Base-by-base conservation (phyloP, 2,888 invertebrate species). In the Andrena haemorrhoa region DNA sequence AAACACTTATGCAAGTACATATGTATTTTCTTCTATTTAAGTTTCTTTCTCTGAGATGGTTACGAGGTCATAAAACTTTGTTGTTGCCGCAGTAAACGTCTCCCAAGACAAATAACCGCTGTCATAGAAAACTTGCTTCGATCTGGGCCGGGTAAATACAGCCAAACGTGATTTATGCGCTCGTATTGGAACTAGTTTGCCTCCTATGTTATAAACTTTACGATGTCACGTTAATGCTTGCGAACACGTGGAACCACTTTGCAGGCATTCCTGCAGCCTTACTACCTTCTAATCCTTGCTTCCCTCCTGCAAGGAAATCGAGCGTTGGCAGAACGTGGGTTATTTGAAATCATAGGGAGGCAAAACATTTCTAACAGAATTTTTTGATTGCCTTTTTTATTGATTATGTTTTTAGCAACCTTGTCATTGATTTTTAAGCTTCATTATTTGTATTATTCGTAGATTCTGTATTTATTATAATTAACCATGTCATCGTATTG, bases 121-220 rank as follows among this genome's bases (percentile, higher is more conserved):
- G 68, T 61, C 77, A 16, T 61, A 53, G 56, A 56, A 76, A 56
- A 41, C 77, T 56, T n/a, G 77, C 56, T 49, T 29, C 47, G 2
- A 63, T 78, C 47, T 41, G 23, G 31, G 47, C 47, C 10, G 61
- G n/a, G 31, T 31, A 61, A 49, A 61, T 20, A 26, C 47, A 8
- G 8, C n/a, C 35, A 16, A 47, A 20, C 10, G 33, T 35, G 78
- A 76, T 69, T 77, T 58, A 64, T 49, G 49, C 26, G 69, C 8
- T 64, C 35, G 4, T 23, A 6, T 35, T 23, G 69, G 12, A 51
- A 78, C 47, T 64, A 56, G 69, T 77, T 35, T 20, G 31, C 47
- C 53, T 51, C 1, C 35, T 56, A 10, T n/a, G 63, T 77, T 49
- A 58, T 51, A 41, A 49, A 69, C n/a, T 58, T 58, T n/a, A 35